Conservation (phyloP, 2,888 invertebrate species). For the Mythimna pallens region DNA sequence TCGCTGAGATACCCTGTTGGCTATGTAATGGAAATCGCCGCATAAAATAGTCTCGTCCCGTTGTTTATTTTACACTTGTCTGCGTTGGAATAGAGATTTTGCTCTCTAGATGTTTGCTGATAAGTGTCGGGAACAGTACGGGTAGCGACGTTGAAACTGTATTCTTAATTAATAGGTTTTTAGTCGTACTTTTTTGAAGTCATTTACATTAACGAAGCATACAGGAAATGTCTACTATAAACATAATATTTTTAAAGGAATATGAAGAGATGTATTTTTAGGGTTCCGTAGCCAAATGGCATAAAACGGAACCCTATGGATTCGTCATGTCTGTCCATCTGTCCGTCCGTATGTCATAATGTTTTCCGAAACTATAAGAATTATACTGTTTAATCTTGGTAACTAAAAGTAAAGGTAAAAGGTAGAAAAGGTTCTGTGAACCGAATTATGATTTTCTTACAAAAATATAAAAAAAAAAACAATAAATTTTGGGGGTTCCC, state of each 20-base stretch:
- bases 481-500: too few relatives aligned
- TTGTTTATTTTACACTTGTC: slow-evolving; percentile 61
- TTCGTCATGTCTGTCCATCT: too few relatives aligned
- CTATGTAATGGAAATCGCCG: slow-evolving; percentile 62
- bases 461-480: too few relatives aligned
- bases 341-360: too few relatives aligned
- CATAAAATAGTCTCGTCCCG: slow-evolving; percentile 44
- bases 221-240: neutral
- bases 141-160: slow-evolving; percentile 15
- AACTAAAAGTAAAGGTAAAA: too few relatives aligned
- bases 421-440: too few relatives aligned
- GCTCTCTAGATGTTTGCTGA: slow-evolving; percentile 37
- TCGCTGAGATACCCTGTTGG: slow-evolving; percentile 70
- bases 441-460: too few relatives aligned
- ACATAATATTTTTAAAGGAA: too few relatives aligned
- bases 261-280: neutral
- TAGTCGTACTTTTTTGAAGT: neutral
- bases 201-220: neutral
- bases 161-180: slow-evolving; percentile 17
- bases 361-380: too few relatives aligned
- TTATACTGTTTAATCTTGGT: too few relatives aligned
- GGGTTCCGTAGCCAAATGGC: too few relatives aligned
- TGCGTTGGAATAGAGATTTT: slow-evolving; percentile 50
- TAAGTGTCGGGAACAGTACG: slow-evolving; percentile 28
- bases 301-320: too few relatives aligned